Percentiles rank a stretch among this genome's conserved stretches.
These are phyloP conservation scores for Choristoneura fumiferana DNA, from an alignment of 1,140 invertebrate genomes.

Conservation along the genomic window DNA sequence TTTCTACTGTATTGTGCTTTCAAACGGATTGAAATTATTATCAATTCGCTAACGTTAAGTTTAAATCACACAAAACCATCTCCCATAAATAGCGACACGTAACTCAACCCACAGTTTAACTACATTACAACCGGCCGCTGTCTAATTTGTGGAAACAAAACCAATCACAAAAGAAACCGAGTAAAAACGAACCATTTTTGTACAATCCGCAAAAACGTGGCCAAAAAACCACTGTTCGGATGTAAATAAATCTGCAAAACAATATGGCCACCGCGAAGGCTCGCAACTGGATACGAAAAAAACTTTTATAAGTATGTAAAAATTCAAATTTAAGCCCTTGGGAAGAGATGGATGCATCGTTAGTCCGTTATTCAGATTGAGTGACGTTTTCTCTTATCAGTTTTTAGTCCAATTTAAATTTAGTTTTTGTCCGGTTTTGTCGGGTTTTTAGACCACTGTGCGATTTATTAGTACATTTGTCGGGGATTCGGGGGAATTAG, in stretches of 20 bases:
- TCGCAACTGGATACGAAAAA: constrained; percentile 39
- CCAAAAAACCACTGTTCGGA: constrained; percentile 46
- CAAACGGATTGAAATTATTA: too few relatives aligned
- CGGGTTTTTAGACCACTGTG: constrained; percentile 50
- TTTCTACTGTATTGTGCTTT: too few relatives aligned
- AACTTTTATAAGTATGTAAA: constrained; percentile 27
- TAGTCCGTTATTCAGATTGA: constrained; percentile 56
- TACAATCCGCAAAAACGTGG: constrained; percentile 51
- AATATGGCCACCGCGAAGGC: constrained; percentile 59
- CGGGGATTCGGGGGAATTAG: constrained; percentile 39
- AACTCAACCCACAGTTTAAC: neutral
- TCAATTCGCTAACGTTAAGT: too few relatives aligned
- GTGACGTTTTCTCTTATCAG: constrained; percentile 40
- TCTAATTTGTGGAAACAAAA: constrained; percentile 46
- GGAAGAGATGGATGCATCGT: constrained; percentile 61
- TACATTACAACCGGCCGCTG: constrained; percentile 28
- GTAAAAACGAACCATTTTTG: constrained; percentile 57
- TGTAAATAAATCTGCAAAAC: constrained; percentile 63
- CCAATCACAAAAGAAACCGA: constrained; percentile 29
- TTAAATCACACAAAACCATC: too few relatives aligned
- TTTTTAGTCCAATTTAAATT: constrained; percentile 56
- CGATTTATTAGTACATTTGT: constrained; percentile 59
- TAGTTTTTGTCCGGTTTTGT: constrained; percentile 53
- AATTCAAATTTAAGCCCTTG: constrained; percentile 50
- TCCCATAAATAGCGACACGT: too few relatives aligned